Evolutionary conservation across 2,888 invertebrate genomes (phyloP).

Genomic region (Ormia ochracea): DNA sequence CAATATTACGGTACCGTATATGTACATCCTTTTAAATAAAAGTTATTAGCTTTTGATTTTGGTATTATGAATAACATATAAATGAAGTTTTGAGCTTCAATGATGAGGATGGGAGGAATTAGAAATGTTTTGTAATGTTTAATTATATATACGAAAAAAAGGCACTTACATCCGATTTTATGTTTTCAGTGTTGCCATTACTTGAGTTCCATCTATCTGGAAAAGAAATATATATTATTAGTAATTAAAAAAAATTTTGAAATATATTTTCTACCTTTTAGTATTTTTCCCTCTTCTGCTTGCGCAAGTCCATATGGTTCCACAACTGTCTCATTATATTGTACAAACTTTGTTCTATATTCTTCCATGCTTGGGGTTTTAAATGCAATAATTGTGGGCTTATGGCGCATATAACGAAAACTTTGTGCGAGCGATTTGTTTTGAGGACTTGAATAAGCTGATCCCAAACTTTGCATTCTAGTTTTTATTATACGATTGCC

Average conservation of each 20-base stretch:
- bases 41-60: background rate
- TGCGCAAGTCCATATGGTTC: conserved; percentile 74
- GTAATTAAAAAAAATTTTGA: background rate
- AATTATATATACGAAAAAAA: too few relatives aligned
- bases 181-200: background rate
- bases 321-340: conserved; percentile 72
- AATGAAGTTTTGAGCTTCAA: background rate
- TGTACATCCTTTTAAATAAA: background rate
- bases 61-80: background rate
- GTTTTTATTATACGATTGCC: conserved; percentile 82
- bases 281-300: conserved; percentile 81
- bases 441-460: conserved; percentile 85
- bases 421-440: conserved; percentile 89
- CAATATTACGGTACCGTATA: too few relatives aligned
- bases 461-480: conserved; percentile 81
- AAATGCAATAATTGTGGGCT: conserved; percentile 92
- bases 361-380: conserved; percentile 88
- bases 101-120: background rate
- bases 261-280: conserved; percentile 65
- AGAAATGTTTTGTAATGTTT: background rate
- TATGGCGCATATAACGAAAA: conserved; percentile 92
- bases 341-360: conserved; percentile 80
- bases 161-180: conserved; percentile 53
- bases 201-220: conserved; percentile 32
- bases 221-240: background rate